These are phyloP conservation scores for Leptinotarsa tumamoca DNA, from an alignment of 2,888 invertebrate genomes.

Conservation along the genomic window DNA sequence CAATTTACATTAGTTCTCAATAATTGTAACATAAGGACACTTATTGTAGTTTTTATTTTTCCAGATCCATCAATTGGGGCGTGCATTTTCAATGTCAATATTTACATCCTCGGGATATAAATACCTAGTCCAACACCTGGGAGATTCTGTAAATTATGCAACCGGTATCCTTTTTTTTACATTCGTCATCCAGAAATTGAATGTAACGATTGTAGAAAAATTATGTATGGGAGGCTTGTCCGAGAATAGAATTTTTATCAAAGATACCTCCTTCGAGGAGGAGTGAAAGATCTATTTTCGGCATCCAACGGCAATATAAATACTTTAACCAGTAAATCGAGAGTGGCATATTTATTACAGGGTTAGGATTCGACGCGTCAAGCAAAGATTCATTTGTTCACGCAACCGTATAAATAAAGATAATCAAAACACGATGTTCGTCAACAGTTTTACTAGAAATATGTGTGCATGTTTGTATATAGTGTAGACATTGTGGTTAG, in stretches of 20 bases:
- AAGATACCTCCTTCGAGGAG: constrained; percentile 3
- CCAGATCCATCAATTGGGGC: background rate
- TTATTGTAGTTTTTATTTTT: no score
- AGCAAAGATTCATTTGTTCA: constrained; percentile 22
- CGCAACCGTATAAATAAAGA: constrained; percentile 13
- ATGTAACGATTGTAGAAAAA: background rate
- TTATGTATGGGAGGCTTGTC: constrained; percentile 1
- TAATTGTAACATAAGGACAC: no score
- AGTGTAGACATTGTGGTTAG: background rate
- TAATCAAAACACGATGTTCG: constrained; percentile 19
- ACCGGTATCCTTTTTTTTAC: background rate
- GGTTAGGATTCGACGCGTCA: constrained; percentile 20
- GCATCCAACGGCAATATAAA: constrained; percentile 16
- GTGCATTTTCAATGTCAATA: constrained; percentile 6
- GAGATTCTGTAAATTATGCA: background rate
- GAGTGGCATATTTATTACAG: constrained; percentile 15
- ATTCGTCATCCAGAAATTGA: background rate
- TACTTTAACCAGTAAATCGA: constrained; percentile 16
- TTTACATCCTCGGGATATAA: constrained; percentile 9
- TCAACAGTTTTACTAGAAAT: constrained; percentile 7
- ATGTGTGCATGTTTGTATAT: background rate
- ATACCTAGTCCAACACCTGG: constrained; percentile 3
- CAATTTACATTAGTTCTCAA: no score
- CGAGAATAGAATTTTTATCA: constrained; percentile 5
- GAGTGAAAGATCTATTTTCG: constrained; percentile 2